Evolutionary conservation across 2,888 invertebrate species (phyloP), one percentile per base, ranked within the genome.

Genomic region (Eristalis pertinax): DNA sequence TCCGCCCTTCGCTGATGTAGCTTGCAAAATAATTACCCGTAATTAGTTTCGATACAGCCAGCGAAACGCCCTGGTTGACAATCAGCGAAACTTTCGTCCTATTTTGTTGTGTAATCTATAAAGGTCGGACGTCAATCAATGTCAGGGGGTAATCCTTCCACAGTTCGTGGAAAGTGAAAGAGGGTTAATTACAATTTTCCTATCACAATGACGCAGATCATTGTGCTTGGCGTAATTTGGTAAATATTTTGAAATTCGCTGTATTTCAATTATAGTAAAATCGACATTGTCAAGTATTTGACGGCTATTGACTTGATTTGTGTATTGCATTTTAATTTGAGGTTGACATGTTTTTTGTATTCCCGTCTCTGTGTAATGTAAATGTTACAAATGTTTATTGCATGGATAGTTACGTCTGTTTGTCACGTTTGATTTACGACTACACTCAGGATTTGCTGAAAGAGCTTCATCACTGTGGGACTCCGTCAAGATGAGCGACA

Each of bases 71-170:
- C 22, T 38, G 19, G 65, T 65, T 74, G 74, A 74, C 74, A 74
- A 22, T 24, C 19, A 10, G 38, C 11, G 11, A 60, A 60, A 26
- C 26, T 15, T 62, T 62, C 38, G 70, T 19, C 41, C 26, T 72
- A 60, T 41, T 60, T 60, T 60, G 24, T 38, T 41, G 58, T 60
- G 60, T 58, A 58, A 58, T 35, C 22, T 35, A 70, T 58, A 74
- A 74, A 56, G 64, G 56, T 56, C 35, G 26, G n/a, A 56, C 32
- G 74, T 65, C 65, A 74, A 74, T 74, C 65, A 74, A 50, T 35
- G 73, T 63, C 43, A 63, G 32, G 50, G 43, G 24, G 43, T 15
- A 26, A 38, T 35, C 38, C 62, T 62, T 62, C 35, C n/a, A 24
- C 8, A 74, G 38, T 56, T 10, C 15, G 8, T 56, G 4, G 10